These are phyloP conservation scores for Aix galericulata DNA, from an alignment of 2,113 vertebrate species.

Conservation along the genomic window DNA sequence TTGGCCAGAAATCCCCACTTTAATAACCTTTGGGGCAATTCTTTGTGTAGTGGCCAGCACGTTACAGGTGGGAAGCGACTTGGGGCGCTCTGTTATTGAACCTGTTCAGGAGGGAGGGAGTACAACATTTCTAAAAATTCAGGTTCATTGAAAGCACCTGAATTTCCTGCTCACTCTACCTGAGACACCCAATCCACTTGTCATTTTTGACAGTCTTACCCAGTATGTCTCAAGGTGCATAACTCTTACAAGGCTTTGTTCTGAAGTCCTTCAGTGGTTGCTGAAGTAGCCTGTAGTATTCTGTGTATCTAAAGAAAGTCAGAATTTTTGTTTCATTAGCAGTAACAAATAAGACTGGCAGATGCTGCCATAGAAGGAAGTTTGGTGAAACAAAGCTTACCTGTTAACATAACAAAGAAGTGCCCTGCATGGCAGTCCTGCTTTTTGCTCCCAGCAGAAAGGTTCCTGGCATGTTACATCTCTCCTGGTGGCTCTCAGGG, in stretches of 20 bases:
- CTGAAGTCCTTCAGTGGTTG: background rate
- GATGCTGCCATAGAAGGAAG: background rate
- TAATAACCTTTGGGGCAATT: background rate
- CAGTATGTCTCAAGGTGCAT: accelerated
- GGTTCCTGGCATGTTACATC: background rate
- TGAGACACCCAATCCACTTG: background rate
- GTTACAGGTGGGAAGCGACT: background rate
- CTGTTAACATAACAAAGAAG: background rate
- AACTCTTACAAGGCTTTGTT: background rate
- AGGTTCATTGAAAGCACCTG: accelerated
- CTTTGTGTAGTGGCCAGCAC: background rate
- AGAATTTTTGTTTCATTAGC: background rate
- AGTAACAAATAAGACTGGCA: background rate
- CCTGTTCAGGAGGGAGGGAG: background rate
- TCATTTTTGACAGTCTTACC: background rate
- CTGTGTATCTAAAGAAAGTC: accelerated
- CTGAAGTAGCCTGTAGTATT: background rate
- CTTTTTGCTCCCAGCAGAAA: background rate
- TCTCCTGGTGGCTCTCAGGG: background rate
- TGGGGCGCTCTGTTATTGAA: background rate
- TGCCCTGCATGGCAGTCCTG: background rate
- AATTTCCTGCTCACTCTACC: background rate
- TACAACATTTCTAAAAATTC: background rate
- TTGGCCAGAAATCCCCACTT: background rate
- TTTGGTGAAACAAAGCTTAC: background rate